phyloP scores from a whole-genome alignment of 2,888 invertebrate genomes.

The Acronicta psi region DNA sequence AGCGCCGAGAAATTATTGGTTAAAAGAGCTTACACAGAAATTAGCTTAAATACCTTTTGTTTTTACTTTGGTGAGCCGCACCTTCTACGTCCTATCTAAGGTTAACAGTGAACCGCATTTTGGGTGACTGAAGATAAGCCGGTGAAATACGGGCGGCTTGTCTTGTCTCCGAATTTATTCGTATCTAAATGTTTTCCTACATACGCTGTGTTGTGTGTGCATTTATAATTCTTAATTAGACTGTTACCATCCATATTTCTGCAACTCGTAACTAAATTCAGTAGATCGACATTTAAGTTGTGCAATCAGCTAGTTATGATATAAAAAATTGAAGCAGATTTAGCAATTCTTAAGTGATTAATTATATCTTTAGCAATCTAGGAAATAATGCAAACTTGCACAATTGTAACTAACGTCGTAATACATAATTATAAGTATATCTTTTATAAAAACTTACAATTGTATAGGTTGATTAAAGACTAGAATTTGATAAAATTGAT shows the following conservation, averaged over 20 bases:
- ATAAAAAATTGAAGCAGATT: neutral
- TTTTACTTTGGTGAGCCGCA: conserved; percentile 42
- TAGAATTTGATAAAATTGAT: neutral
- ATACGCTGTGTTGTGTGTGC: conserved; percentile 28
- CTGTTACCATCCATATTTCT: conserved; percentile 2
- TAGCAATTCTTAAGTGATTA: neutral
- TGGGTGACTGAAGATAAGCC: conserved; percentile 56
- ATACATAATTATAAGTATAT: too few species aligned
- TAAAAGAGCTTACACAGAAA: conserved; percentile 58
- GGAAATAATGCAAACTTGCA: neutral
- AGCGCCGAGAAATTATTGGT: conserved; percentile 63
- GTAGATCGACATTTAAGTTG: neutral
- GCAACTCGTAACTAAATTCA: conserved; percentile 5
- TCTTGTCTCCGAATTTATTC: conserved; percentile 53
- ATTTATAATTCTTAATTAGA: conserved; percentile 23
- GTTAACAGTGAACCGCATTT: conserved; percentile 54
- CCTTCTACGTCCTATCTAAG: conserved; percentile 47
- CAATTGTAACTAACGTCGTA: too few species aligned
- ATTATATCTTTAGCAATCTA: neutral
- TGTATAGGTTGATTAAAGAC: too few species aligned
- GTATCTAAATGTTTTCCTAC: conserved; percentile 50
- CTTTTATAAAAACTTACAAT: too few species aligned
- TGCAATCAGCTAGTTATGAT: neutral
- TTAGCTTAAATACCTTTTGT: conserved; percentile 58
- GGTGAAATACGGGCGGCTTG: conserved; percentile 50